Evolutionary conservation across 2,888 invertebrate genomes (phyloP).

Genomic region (Apotomis turbidana): DNA sequence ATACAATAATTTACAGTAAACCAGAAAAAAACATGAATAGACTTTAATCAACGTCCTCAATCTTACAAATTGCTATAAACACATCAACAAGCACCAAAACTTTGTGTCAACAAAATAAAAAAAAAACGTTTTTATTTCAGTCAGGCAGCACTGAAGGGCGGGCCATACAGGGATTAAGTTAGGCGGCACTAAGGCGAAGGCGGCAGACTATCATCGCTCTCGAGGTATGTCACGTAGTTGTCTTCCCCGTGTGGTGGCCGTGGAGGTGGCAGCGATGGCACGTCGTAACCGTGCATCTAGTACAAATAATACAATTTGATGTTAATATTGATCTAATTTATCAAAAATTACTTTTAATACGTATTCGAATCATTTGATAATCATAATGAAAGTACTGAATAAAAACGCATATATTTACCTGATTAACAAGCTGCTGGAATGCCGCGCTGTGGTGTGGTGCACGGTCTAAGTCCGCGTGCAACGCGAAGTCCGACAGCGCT

Average conservation of each 20-base stretch:
- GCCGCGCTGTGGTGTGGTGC: slow-evolving; percentile 95
- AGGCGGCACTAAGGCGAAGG: slow-evolving; percentile 87
- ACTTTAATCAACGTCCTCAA: neutral
- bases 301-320: slow-evolving; percentile 43
- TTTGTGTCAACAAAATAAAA: neutral
- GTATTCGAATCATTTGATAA: neutral
- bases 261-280: slow-evolving; percentile 85
- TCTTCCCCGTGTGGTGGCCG: slow-evolving; percentile 88
- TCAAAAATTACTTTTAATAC: neutral
- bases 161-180: slow-evolving; percentile 57
- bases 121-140: slow-evolving; percentile 20
- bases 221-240: slow-evolving; percentile 96
- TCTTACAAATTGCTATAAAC: neutral
- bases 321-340: too few relatives aligned
- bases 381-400: neutral
- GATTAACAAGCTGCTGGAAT: slow-evolving; percentile 98
- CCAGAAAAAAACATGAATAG: neutral
- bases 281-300: slow-evolving; percentile 96
- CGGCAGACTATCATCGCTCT: slow-evolving; percentile 92
- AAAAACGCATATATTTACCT: slow-evolving; percentile 83
- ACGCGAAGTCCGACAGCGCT: slow-evolving; percentile 96
- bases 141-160: slow-evolving; percentile 36
- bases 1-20: neutral
- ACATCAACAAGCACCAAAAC: neutral
- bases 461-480: slow-evolving; percentile 96